Evolutionary conservation across 2,888 invertebrate genomes (phyloP), one percentile per base, ranked within the genome.

Genomic region (Acronicta leporina): DNA sequence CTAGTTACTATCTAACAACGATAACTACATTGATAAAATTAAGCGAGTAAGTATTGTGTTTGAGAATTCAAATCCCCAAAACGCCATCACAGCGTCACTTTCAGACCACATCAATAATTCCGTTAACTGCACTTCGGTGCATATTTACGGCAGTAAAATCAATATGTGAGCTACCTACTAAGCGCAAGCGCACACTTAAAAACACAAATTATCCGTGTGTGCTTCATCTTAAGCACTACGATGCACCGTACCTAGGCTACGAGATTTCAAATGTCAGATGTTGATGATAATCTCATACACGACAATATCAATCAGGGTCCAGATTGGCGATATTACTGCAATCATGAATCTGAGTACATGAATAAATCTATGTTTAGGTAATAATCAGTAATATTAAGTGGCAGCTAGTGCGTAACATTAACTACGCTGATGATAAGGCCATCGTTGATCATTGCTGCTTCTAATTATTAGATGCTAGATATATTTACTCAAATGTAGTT

Each of bases 281-380:
- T 64, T 63, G 52, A 68, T 55, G 66, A 53, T 73, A 71, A 77
- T 77, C 71, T 65, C 62, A 65, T 60, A 51, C 71, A 59, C 65
- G 67, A 65, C 64, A 63, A 62, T 80, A 77, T 74, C 71, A 77
- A 79, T 80, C 75, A 75, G 53, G 44, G 58, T 49, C 54, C 52
- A 57, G 66, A 77, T 68, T 69, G 59, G 63, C 50, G 48, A 71
- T 59, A 78, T 75, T 71, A 75, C 67, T 45, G 75, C 65, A 73
- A 76, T 76, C 62, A 58, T 50, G 65, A 43, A 48, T 51, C 62
- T 49, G 46, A 52, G 49, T 40, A 55, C 50, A 52, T 57, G 40
- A 64, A 65, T 73, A 63, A 57, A 64, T 60, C 40, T 53, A 63
- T 49, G 57, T 47, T 63, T 49, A 50, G 47, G 62, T 30, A 59